Base-by-base conservation (phyloP, 2,113 vertebrate genomes). In the Rhynchomys soricoides region DNA sequence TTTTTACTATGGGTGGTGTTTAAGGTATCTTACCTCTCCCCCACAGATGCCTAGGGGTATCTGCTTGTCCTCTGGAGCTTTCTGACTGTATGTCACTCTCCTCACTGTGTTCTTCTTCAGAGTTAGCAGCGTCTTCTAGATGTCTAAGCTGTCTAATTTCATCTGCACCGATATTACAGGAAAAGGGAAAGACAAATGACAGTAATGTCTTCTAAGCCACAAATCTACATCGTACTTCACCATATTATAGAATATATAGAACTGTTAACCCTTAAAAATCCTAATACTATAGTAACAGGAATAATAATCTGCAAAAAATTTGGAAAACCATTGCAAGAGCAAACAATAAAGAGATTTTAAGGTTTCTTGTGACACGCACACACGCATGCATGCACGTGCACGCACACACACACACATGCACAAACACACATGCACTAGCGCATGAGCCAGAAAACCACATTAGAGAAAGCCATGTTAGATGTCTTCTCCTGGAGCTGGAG, bases 121-220 rank as follows among this genome's bases (percentile, higher is more conserved):
- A 9, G 0, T 48, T 90, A 6, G n/a, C 17, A 11, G 91, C 50
- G n/a, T n/a, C n/a, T 71, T 96, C 95, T 96, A 92, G 48, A 2
- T 86, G 77, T 73, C 96, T 98, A 37, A 86, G 95, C 13, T 90
- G 95, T 96, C 98, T 98, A 86, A 98, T 98, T 62, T 98, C 98
- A 96, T 98, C 98, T 99, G 71, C n/a, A 97, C 96, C 0, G 13
- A 87, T 89, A 96, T 92, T 52, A 97, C 19, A 73, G 34, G 52
- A 95, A 94, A 29, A 89, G 94, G 17, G 48, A 13, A 89, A 91
- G 10, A 96, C 6, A 45, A 91, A 93, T 89, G 82, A 95, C 17
- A 73, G 77, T 24, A 78, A 62, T 50, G 1, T 86, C 9, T 66
- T 62, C 94, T 57, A 48, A 79, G 26, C 43, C n/a, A 95, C 74